A percentile compares a stretch with the other conserved stretches of the same genome.
Conservation (phyloP, 2,888 invertebrate species). For the Graphium colonna region DNA sequence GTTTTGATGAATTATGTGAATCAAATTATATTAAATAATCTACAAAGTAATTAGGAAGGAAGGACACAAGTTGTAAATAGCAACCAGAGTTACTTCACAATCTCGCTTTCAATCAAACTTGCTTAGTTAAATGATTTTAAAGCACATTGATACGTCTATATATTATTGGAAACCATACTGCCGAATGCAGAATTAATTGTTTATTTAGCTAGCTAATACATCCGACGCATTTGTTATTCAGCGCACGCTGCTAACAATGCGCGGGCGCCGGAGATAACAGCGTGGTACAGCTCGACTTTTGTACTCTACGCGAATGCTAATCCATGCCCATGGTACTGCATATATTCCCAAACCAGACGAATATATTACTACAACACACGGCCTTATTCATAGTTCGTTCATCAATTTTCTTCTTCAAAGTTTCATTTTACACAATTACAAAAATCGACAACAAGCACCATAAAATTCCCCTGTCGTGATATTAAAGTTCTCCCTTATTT, state of each 20-base stretch:
- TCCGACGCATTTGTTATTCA: constrained; percentile 66
- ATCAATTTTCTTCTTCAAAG: too few relatives aligned
- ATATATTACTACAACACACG: constrained; percentile 14
- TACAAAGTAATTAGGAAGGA: too few relatives aligned
- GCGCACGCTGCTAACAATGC: constrained; percentile 72
- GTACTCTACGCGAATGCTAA: constrained; percentile 65
- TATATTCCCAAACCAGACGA: constrained; percentile 22
- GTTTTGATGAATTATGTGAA: too few relatives aligned
- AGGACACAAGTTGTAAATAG: too few relatives aligned
- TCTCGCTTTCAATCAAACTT: too few relatives aligned
- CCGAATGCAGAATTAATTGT: constrained; percentile 43
- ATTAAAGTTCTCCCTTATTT: too few relatives aligned
- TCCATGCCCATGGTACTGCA: constrained; percentile 40
- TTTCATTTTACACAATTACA: too few relatives aligned
- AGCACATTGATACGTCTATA: background rate
- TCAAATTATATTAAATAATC: too few relatives aligned
- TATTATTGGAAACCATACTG: background rate
- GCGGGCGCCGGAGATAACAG: constrained; percentile 54
- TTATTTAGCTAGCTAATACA: constrained; percentile 68
- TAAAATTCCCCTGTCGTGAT: too few relatives aligned
- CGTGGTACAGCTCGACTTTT: constrained; percentile 51
- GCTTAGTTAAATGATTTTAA: background rate
- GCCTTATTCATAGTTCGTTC: constrained; percentile 34
- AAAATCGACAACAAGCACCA: too few relatives aligned
- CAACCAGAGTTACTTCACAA: too few relatives aligned